A percentile compares a stretch with the other conserved stretches of the same genome.
Evolutionary conservation across 1,140 invertebrate genomes (phyloP).

Genomic region (Zelostemma sp.): DNA sequence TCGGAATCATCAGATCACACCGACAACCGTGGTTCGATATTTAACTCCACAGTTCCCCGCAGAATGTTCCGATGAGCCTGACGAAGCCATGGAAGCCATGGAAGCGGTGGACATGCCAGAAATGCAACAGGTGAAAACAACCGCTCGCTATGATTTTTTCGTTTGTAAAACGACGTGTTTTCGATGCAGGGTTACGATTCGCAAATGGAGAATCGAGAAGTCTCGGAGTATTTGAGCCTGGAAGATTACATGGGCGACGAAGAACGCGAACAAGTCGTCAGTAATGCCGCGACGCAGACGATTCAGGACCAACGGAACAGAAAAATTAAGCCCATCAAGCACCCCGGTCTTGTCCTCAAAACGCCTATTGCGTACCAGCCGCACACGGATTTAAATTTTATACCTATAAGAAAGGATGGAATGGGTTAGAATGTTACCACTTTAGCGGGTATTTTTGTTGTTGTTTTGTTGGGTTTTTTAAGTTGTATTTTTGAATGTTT

Average conservation of each 20-base stretch:
- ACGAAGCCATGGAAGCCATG: constrained; percentile 67
- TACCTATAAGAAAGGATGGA: constrained; percentile 85
- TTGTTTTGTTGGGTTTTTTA: constrained; percentile 2
- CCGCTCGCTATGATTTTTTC: neutral
- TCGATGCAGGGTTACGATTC: constrained; percentile 58
- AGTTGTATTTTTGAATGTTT: constrained; percentile 37
- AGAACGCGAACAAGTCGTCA: constrained; percentile 69
- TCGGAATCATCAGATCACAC: constrained; percentile 69
- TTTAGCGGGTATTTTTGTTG: too few species aligned
- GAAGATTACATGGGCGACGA: constrained; percentile 67
- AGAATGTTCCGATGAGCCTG: constrained; percentile 63
- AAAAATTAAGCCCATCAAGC: constrained; percentile 82
- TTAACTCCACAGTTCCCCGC: constrained; percentile 61
- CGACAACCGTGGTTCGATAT: constrained; percentile 71
- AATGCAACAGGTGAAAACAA: constrained; percentile 56
- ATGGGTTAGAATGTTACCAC: too few species aligned
- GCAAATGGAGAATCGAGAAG: constrained; percentile 58
- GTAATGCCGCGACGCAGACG: constrained; percentile 72
- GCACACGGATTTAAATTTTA: constrained; percentile 82
- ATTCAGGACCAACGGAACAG: constrained; percentile 70
- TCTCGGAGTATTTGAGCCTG: constrained; percentile 62
- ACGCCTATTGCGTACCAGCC: constrained; percentile 85
- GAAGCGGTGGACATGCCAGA: constrained; percentile 62
- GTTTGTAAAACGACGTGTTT: constrained; percentile 6
- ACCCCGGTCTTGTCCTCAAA: constrained; percentile 81